Percentiles rank a stretch among this genome's conserved stretches.
phyloP scores from a whole-genome alignment of 2,888 invertebrate genomes.

The Dorcus hopei region DNA sequence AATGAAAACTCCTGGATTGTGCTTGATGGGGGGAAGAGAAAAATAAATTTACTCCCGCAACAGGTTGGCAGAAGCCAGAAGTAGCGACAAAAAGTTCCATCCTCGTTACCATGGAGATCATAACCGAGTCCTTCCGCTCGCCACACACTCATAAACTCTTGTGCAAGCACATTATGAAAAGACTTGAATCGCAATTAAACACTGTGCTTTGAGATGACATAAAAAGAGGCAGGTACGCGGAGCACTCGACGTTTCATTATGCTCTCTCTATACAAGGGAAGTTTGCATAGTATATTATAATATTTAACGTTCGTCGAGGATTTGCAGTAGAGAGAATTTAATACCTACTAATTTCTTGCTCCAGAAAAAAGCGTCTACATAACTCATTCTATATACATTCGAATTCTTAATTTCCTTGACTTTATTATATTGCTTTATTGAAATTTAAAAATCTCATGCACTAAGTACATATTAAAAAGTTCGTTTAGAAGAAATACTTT shows the following conservation, averaged over 20 bases:
- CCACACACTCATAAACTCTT: conserved; percentile 11
- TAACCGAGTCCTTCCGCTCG: conserved; percentile 18
- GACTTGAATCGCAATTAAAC: conserved; percentile 11
- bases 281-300: not conserved
- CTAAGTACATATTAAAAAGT: too few species aligned
- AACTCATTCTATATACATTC: too few species aligned
- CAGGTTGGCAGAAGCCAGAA: conserved; percentile 24
- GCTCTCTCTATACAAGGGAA: not conserved
- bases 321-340: too few species aligned
- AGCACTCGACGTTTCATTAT: conserved; percentile 1
- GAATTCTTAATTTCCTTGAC: too few species aligned
- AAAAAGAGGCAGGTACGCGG: conserved; percentile 3
- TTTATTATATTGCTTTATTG: too few species aligned
- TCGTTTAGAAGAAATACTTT: too few species aligned
- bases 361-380: too few species aligned
- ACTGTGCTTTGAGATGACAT: conserved; percentile 2
- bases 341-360: too few species aligned
- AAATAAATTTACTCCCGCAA: conserved; percentile 27
- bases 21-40: conserved; percentile 24
- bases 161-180: conserved; percentile 13
- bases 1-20: conserved; percentile 27
- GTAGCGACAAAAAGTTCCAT: conserved; percentile 13
- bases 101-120: conserved; percentile 22
- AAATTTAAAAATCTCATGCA: too few species aligned
- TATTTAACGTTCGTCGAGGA: too few species aligned